Evolutionary conservation across 2,113 vertebrate genomes (phyloP).

Genomic region (Pterocles burchelli): DNA sequence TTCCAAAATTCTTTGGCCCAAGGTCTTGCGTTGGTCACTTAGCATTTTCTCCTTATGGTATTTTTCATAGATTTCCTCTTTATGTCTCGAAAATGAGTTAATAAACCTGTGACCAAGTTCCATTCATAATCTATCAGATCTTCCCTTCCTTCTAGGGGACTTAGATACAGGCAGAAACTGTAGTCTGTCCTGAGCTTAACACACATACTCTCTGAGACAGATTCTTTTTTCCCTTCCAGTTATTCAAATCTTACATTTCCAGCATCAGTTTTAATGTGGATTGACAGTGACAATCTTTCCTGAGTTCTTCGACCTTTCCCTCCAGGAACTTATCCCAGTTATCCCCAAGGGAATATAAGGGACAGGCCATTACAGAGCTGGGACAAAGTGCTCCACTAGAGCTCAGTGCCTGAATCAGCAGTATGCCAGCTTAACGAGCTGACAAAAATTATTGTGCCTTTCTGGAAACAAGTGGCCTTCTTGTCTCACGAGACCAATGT

Average conservation of each 20-base stretch:
- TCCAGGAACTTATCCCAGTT: neutral
- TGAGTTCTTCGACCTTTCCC: slow-evolving; percentile 20
- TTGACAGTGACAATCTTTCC: slow-evolving; percentile 53
- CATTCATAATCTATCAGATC: neutral
- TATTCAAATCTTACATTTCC: neutral
- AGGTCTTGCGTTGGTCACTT: neutral
- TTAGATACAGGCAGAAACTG: neutral
- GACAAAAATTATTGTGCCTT: slow-evolving; percentile 59
- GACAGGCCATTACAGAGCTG: slow-evolving; percentile 1
- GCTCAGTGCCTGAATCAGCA: slow-evolving; percentile 59
- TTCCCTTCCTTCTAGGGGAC: neutral
- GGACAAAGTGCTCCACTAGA: slow-evolving; percentile 26
- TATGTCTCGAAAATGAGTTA: neutral
- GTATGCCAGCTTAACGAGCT: slow-evolving; percentile 64
- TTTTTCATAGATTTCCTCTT: neutral
- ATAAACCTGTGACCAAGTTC: neutral
- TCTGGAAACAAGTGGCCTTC: slow-evolving; percentile 33
- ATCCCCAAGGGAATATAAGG: neutral
- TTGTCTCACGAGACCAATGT: slow-evolving; percentile 39
- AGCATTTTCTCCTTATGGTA: neutral
- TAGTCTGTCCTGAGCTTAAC: neutral
- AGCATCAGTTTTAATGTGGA: neutral
- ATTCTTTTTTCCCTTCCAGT: neutral
- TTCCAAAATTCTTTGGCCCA: neutral
- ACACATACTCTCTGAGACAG: neutral